Percentiles rank a stretch among this genome's conserved stretches.
phyloP scores from a whole-genome alignment of 2,888 invertebrate species.

The Leucozona laternaria region DNA sequence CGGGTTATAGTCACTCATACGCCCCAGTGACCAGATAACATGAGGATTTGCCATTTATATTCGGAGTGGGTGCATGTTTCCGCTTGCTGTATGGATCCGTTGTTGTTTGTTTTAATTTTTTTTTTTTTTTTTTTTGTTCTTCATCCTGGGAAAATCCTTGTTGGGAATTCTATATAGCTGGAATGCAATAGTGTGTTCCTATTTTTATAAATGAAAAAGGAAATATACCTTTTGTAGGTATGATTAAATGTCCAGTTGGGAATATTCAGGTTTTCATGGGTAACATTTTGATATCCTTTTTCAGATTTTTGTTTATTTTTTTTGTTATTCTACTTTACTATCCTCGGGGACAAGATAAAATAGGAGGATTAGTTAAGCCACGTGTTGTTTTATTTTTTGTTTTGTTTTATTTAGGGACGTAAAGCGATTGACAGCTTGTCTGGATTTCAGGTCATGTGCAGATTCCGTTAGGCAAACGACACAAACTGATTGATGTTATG shows the following conservation, averaged over 20 bases:
- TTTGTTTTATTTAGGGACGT: slow-evolving; percentile 13
- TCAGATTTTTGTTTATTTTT: slow-evolving; percentile 20
- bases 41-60: slow-evolving; percentile 61
- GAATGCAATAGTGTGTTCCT: slow-evolving; percentile 1
- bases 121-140: not conserved
- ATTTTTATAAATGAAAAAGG: slow-evolving; percentile 45
- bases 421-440: slow-evolving; percentile 54
- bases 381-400: slow-evolving; percentile 31
- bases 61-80: slow-evolving; percentile 47
- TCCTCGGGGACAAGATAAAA: slow-evolving; percentile 41
- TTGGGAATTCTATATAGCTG: not conserved
- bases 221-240: slow-evolving; percentile 28
- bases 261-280: slow-evolving; percentile 29
- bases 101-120: slow-evolving; percentile 39
- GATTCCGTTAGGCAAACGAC: slow-evolving; percentile 20
- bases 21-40: slow-evolving; percentile 67
- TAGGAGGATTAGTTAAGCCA: slow-evolving; percentile 42
- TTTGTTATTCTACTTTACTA: slow-evolving; percentile 11
- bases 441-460: slow-evolving; percentile 39
- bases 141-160: slow-evolving; percentile 2
- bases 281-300: slow-evolving; percentile 50
- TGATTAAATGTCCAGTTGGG: slow-evolving; percentile 67
- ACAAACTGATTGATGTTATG: slow-evolving; percentile 21
- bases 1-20: slow-evolving; percentile 61
- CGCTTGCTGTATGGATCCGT: slow-evolving; percentile 40